Base-by-base conservation (phyloP, 2,113 vertebrate genomes). In the Melospiza georgiana region DNA sequence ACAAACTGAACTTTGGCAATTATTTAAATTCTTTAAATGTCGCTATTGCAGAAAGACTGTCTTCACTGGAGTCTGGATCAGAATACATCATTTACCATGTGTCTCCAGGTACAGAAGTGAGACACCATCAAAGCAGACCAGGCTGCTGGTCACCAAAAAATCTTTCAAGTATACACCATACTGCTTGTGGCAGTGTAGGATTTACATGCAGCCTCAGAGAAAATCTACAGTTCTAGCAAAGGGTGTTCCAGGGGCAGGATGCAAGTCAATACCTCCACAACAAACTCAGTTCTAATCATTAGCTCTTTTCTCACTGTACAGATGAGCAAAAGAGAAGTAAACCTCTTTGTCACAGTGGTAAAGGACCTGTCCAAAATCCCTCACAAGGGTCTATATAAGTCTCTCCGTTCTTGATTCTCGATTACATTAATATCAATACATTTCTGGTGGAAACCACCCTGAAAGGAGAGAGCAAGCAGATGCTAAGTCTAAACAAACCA, bases 301-400 rank as follows among this genome's bases (percentile, higher is more conserved):
- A 84, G 61, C 15, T 78, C 57, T 77, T 92, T 44, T 68, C 8
- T 51, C 55, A 59, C 37, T 52, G 33, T 74, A 84, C 30, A 93
- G 63, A 84, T n/a, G 52, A 94, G 87, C 52, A 68, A 63, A 87
- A 58, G 28, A 54, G 54, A 69, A 71, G 61, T 24, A 93, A 93
- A 49, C 16, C 49, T 62, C 35, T 73, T 11, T 85, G 63, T 52
- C 67, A 88, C 39, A 63, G 48, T 9, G 4, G 27, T 79, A 95
- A 91, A 83, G 17, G 35, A 88, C 65, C 39, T 48, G 54, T 54
- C 71, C 57, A 83, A 85, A 80, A 52, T n/a, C 31, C 28, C 25
- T 59, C 57, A 63, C 33, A 67, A 90, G 22, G 23, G 41, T 87
- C 72, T 33, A 23, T 21, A 48, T 4, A 57, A 74, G 27, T 52